Percentiles rank a stretch among this genome's conserved stretches.
Evolutionary conservation across 2,113 vertebrate genomes (phyloP).

Genomic region (Anarrhichthys ocellatus): DNA sequence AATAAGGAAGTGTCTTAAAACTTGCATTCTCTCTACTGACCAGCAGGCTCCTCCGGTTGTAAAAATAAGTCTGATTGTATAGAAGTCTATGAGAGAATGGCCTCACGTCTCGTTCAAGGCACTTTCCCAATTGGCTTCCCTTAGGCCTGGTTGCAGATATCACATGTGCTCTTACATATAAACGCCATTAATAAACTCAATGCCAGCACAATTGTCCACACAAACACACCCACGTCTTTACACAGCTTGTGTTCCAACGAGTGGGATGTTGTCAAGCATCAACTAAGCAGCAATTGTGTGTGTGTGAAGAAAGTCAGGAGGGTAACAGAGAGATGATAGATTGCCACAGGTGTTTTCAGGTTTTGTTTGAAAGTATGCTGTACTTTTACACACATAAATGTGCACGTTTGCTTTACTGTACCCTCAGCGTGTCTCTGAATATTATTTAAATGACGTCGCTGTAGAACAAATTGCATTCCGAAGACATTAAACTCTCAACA

Average conservation of each 20-base stretch:
- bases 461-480: neutral
- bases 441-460: neutral
- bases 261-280: conserved; percentile 8
- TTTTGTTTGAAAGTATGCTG: conserved; percentile 26
- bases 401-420: neutral
- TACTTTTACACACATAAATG: conserved; percentile 12
- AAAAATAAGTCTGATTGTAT: too few relatives aligned
- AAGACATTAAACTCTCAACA: conserved; percentile 1
- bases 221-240: neutral
- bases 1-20: too few relatives aligned
- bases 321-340: conserved; percentile 43
- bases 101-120: too few relatives aligned
- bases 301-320: conserved; percentile 28
- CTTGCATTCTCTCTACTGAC: too few relatives aligned
- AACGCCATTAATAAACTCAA: neutral
- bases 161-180: too few relatives aligned
- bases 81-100: too few relatives aligned
- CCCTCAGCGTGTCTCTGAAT: neutral
- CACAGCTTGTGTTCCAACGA: conserved; percentile 30
- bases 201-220: neutral
- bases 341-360: conserved; percentile 20
- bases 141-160: neutral
- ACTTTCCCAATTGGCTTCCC: neutral
- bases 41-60: too few relatives aligned
- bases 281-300: too few relatives aligned